Evolutionary conservation across 2,113 vertebrate species (phyloP), one percentile per base, ranked within the genome.

Genomic region (Montifringilla adamsi): DNA sequence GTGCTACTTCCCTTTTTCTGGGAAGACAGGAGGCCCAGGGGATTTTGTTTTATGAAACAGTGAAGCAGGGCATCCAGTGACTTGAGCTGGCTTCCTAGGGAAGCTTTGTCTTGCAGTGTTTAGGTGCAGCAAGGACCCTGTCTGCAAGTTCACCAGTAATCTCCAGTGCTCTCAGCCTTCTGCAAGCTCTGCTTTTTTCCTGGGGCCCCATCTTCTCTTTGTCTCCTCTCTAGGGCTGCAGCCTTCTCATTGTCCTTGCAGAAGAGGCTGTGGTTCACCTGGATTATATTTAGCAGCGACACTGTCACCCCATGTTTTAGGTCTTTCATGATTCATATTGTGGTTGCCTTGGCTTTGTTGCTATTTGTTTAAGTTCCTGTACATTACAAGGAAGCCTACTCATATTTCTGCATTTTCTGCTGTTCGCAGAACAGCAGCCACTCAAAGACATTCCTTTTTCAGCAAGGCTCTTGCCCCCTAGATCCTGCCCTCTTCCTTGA

Each of bases 1-100:
- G 58, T 13, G 3, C 56, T 67, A 83, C 87, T 97, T 97, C 95
- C 70, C n/a, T 96, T 97, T 96, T 90, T 84, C 66, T 56, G 59
- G 90, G 90, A 89, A 93, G 50, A 66, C 1, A 2, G 31, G 67
- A 92, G 85, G 69, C 69, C 49, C 26, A 35, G 80, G 66, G 62
- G 37, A 60, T 90, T 96, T 94, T 92, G 58, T 23, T 5, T 67
- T 80, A 35, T 64, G 53, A 89, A 93, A 73, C 24, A 43, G 31
- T 20, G 17, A 52, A 91, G 46, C 59, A 64, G 66, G 46, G 12
- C 37, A 59, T 56, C 41, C 87, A 80, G 14, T 62, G n/a, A 50
- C 24, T 43, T 84, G 63, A 56, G 14, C 13, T 69, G 22, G 56
- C 68, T 84, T 86, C 31, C 52, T 21, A 14, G 17, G 24, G 26